Evolutionary conservation across 2,113 vertebrate species (phyloP).

Genomic region (Bubo bubo): DNA sequence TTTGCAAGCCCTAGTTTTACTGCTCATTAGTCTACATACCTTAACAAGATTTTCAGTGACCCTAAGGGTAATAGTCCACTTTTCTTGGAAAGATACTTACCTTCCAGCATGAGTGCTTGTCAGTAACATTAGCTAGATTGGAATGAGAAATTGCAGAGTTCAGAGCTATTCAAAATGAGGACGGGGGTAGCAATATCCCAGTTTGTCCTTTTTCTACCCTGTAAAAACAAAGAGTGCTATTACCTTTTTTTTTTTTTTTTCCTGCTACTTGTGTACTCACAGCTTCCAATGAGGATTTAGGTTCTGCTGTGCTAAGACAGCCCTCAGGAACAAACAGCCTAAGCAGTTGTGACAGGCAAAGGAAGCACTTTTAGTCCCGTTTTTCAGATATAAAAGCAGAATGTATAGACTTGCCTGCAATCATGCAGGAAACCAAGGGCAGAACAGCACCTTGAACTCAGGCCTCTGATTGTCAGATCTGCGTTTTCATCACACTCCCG

Average conservation of each 20-base stretch:
- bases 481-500: background rate
- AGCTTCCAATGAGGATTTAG: background rate
- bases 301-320: background rate
- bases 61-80: background rate
- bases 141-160: background rate
- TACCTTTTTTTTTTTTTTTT: background rate
- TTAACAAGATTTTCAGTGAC: constrained; percentile 21
- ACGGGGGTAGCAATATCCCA: background rate
- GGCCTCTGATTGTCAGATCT: background rate
- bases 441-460: background rate
- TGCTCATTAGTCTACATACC: background rate
- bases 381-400: background rate
- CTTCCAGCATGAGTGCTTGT: background rate
- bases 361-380: background rate
- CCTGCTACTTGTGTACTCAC: background rate
- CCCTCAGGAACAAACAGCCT: background rate
- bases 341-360: constrained; percentile 4
- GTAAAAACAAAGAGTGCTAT: background rate
- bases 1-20: background rate
- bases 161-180: background rate
- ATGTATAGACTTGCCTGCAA: background rate
- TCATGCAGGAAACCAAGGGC: background rate
- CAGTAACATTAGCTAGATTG: background rate
- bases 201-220: background rate
- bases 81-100: background rate